phyloP scores from a whole-genome alignment of 2,113 vertebrate genomes.

The Anhinga rufa region DNA sequence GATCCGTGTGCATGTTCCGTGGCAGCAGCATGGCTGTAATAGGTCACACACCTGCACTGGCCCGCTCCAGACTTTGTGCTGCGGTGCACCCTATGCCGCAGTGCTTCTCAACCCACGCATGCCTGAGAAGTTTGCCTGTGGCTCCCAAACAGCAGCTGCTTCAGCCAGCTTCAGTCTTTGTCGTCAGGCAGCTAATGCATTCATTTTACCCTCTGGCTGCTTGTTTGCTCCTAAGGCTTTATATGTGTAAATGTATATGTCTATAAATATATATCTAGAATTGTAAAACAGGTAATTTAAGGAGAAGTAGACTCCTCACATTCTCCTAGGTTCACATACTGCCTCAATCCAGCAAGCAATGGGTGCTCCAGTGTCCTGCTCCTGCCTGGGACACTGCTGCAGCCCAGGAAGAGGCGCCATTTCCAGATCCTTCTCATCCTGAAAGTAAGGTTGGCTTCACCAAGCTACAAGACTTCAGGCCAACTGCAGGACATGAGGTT shows the following conservation, averaged over 20 bases:
- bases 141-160: not conserved
- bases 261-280: not conserved
- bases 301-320: not conserved
- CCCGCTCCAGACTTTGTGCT: not conserved
- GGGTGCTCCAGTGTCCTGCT: not conserved
- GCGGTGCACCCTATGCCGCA: fast-evolving
- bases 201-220: not conserved
- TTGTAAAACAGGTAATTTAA: not conserved
- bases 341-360: not conserved
- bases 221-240: not conserved
- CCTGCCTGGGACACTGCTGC: too few relatives aligned
- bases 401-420: not conserved
- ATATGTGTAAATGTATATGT: too few relatives aligned
- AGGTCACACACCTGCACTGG: not conserved
- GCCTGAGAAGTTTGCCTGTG: not conserved
- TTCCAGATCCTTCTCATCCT: not conserved
- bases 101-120: not conserved
- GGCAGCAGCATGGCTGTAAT: not conserved
- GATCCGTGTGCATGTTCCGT: fast-evolving
- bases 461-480: not conserved
- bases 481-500: fast-evolving
- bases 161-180: not conserved
- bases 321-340: not conserved
- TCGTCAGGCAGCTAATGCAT: not conserved
- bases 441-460: not conserved